Conservation (phyloP, 2,888 invertebrate species). For the Tenthredo amoena region DNA sequence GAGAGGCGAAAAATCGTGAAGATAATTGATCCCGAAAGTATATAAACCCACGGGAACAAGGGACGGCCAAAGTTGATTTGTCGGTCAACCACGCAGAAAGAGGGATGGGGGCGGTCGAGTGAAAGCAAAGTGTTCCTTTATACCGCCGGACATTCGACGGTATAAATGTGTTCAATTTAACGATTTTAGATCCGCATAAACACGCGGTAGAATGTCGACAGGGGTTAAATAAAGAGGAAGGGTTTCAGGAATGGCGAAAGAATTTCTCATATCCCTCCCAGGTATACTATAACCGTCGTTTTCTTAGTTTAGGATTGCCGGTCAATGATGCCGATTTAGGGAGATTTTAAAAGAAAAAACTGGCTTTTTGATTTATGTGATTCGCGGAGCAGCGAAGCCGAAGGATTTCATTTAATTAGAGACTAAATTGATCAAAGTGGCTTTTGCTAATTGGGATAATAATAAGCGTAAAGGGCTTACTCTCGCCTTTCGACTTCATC, state of each 20-base stretch:
- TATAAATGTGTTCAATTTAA: constrained; percentile 11
- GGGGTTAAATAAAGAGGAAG: neutral
- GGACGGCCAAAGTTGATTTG: neutral
- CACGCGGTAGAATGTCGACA: neutral
- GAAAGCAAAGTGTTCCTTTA: constrained; percentile 11
- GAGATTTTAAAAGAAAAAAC: neutral
- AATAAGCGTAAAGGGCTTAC: constrained; percentile 23
- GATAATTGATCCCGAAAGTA: constrained; percentile 9
- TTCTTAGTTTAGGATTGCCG: neutral
- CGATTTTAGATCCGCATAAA: constrained; percentile 16
- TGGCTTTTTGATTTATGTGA: neutral
- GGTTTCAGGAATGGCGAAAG: neutral
- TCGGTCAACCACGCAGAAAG: neutral
- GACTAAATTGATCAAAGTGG: constrained; percentile 39
- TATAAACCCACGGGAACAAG: neutral
- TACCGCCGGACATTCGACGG: constrained; percentile 8
- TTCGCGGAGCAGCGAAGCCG: neutral
- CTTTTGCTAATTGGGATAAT: constrained; percentile 40
- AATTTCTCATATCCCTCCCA: neutral
- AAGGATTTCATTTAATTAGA: constrained; percentile 33
- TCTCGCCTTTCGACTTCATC: neutral
- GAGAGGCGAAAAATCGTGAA: neutral
- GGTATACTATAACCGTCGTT: neutral
- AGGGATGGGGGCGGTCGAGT: constrained; percentile 3
- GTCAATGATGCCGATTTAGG: neutral